These are phyloP conservation scores for Drosophila neocordata DNA, from an alignment of 1,140 invertebrate genomes.

Conservation along the genomic window DNA sequence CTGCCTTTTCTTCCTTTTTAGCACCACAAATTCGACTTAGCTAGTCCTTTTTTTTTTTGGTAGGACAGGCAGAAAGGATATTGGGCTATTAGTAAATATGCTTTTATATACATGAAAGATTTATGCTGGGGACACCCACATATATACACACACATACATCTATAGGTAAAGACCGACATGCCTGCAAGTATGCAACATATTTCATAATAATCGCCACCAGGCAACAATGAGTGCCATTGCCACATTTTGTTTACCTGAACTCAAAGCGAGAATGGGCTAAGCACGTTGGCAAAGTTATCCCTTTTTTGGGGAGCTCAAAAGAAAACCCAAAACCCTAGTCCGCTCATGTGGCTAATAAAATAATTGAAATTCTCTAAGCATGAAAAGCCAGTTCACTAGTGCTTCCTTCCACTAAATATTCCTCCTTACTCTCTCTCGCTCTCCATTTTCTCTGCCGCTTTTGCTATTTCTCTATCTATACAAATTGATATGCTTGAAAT, in stretches of 20 bases:
- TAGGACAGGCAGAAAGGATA: conserved; percentile 53
- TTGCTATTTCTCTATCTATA: conserved; percentile 10
- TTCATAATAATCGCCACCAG: conserved; percentile 74
- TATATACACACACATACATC: conserved; percentile 31
- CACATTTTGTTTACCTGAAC: conserved; percentile 33
- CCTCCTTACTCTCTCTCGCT: not conserved
- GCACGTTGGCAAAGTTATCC: conserved; percentile 51
- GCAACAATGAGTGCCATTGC: conserved; percentile 61
- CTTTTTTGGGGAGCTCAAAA: conserved; percentile 44
- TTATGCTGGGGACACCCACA: conserved; percentile 59
- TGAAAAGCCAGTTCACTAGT: conserved; percentile 29
- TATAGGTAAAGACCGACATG: not conserved
- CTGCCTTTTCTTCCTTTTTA: conserved; percentile 52
- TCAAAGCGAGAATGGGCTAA: not conserved
- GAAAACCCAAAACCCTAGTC: conserved; percentile 51
- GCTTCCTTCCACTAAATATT: not conserved
- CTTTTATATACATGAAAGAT: conserved; percentile 76
- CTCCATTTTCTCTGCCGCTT: not conserved
- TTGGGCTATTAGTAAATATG: conserved; percentile 79
- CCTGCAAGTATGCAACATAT: conserved; percentile 64
- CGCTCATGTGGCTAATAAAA: conserved; percentile 76
- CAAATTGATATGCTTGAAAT: conserved; percentile 43
- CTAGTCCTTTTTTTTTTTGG: conserved; percentile 3
- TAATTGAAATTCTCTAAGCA: conserved; percentile 76
- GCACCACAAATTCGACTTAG: conserved; percentile 25